Base-by-base conservation (phyloP, 2,888 invertebrate genomes). In the Hypercompe scribonia region DNA sequence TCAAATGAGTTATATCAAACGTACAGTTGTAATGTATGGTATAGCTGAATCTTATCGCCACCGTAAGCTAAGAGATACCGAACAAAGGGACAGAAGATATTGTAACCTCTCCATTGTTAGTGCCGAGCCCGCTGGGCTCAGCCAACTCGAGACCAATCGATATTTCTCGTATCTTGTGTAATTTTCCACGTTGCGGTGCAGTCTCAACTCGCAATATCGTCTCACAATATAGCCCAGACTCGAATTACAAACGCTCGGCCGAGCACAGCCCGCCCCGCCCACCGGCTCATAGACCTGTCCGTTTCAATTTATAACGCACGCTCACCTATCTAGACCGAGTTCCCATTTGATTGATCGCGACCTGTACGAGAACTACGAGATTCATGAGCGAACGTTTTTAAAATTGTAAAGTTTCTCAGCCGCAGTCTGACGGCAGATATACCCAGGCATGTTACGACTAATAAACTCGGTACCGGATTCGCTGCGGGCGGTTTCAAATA, bases 311-410 rank as follows among this genome's bases (percentile, higher is more conserved):
- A 83, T 80, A 70, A 72, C 75, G 69, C 71, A 72, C 75, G 73
- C 83, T 79, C 75, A 58, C 65, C 73, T 77, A 79, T 83, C 78
- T 83, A 73, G 72, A 82, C 39, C 66, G 66, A 80, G 78, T 74
- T 75, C 70, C 69, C 72, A 70, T 72, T 75, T 83, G 82, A 82
- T 82, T 76, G 81, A 82, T 83, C 78, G 83, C 78, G 78, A 74
- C 70, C 71, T 74, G 74, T 74, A 78, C 78, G 76, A 80, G 74
- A 82, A 79, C 81, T 74, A 78, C 78, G 76, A 80, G 74, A 82
- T 81, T 83, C 78, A 82, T 79, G 78, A 75, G 67, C 71, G 68
- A 64, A 71, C 69, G 78, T 79, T 81, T 82, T 78, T 75, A 65
- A 77, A 75, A 82, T 77, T 77, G 46, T 72, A 79, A 77, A 75